Conservation (phyloP, 1,140 invertebrate species). For the Drosophila ohnishii region DNA sequence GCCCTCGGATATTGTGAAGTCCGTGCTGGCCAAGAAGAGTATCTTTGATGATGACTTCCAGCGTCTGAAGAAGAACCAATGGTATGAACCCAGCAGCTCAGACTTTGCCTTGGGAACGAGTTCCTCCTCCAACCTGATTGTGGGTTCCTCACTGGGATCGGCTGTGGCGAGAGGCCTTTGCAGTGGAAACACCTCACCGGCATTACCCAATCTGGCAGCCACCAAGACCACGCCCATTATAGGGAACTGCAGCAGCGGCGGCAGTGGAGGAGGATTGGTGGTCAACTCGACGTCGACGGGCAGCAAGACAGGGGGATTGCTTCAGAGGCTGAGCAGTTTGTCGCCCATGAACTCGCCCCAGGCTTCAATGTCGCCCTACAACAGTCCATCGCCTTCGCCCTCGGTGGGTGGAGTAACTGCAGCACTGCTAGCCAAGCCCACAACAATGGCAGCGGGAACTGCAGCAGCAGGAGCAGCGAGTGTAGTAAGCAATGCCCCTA, state of each 20-base stretch:
- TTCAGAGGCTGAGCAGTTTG: constrained; percentile 73
- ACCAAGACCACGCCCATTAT: constrained; percentile 73
- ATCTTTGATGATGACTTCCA: constrained; percentile 98
- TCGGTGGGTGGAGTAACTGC: constrained; percentile 49
- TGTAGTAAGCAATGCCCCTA: constrained; percentile 1
- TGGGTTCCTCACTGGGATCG: constrained; percentile 10
- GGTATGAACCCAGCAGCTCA: constrained; percentile 88
- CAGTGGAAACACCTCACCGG: constrained; percentile 76
- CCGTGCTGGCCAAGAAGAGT: constrained; percentile 94
- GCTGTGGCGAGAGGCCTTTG: constrained; percentile 29
- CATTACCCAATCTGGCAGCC: constrained; percentile 78
- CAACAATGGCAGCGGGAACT: neutral
- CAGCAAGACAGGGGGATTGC: constrained; percentile 55
- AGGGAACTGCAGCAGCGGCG: constrained; percentile 45
- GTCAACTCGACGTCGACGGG: constrained; percentile 29
- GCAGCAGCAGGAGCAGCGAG: neutral
- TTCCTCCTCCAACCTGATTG: constrained; percentile 16
- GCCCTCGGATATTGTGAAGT: constrained; percentile 96
- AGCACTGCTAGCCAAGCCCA: constrained; percentile 36
- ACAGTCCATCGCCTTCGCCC: constrained; percentile 78
- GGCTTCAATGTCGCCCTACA: constrained; percentile 79
- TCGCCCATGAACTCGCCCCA: constrained; percentile 83
- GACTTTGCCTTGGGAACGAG: constrained; percentile 52
- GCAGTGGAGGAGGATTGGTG: constrained; percentile 11
- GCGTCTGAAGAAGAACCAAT: constrained; percentile 94